Evolutionary conservation across 2,888 invertebrate species (phyloP).

Genomic region (Heliconius charithonia): DNA sequence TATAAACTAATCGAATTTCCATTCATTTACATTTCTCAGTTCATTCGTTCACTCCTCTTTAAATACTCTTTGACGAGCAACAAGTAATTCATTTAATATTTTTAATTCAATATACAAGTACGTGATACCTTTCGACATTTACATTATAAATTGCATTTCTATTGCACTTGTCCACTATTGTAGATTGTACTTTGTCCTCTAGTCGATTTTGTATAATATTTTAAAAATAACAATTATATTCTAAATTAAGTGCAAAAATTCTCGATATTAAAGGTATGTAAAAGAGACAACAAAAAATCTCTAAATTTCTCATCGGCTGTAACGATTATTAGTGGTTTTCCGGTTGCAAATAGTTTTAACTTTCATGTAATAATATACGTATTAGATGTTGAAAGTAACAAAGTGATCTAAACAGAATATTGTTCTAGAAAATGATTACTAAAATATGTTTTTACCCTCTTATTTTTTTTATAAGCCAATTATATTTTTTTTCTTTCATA

Average conservation of each 20-base stretch:
- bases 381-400: neutral
- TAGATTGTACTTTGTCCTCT: constrained; percentile 9
- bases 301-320: neutral
- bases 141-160: constrained; percentile 2
- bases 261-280: neutral
- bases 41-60: constrained; percentile 19
- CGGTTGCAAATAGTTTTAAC: constrained; percentile 8
- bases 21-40: neutral
- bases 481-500: neutral
- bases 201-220: neutral
- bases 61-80: constrained; percentile 22
- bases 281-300: neutral
- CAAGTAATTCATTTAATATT: neutral
- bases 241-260: neutral
- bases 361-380: neutral
- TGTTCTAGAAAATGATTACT: neutral
- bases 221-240: neutral
- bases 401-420: neutral
- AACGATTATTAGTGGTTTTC: neutral
- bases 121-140: neutral
- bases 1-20: neutral
- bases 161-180: neutral
- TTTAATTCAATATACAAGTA: constrained; percentile 16
- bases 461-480: constrained; percentile 1
- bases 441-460: neutral